phyloP scores from a whole-genome alignment of 1,140 invertebrate genomes.

The Tetramorium parvispinum region DNA sequence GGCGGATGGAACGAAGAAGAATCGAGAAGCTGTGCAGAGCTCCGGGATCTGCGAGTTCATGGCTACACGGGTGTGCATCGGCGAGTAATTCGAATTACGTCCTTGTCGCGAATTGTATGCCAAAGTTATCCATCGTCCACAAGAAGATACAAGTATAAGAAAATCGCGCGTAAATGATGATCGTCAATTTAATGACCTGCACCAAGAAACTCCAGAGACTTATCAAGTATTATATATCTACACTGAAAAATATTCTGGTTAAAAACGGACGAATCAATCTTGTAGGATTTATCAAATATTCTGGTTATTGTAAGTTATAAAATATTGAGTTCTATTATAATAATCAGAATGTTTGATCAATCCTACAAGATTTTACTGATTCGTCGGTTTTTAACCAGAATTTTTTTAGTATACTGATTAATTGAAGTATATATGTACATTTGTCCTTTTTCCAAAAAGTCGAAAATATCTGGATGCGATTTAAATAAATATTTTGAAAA shows the following conservation, averaged over 20 bases:
- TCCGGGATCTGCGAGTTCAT: slow-evolving; percentile 67
- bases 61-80: slow-evolving; percentile 60
- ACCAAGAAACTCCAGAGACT: background rate
- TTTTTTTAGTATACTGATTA: too few species aligned
- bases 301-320: too few species aligned
- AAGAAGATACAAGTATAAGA: slow-evolving; percentile 7
- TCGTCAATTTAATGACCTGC: slow-evolving; percentile 21
- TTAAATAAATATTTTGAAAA: background rate
- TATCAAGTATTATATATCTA: background rate
- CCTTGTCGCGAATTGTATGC: slow-evolving; percentile 35
- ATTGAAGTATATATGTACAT: too few species aligned
- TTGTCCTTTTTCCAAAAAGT: background rate
- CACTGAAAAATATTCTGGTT: too few species aligned
- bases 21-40: slow-evolving; percentile 43
- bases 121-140: background rate
- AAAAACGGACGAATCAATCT: too few species aligned
- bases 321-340: too few species aligned
- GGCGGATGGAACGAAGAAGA: slow-evolving; percentile 17
- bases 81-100: slow-evolving; percentile 33
- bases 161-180: background rate
- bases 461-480: background rate
- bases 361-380: too few species aligned
- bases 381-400: too few species aligned
- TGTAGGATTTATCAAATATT: too few species aligned
- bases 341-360: too few species aligned